Percentiles rank a stretch among this genome's conserved stretches.
phyloP scores from a whole-genome alignment of 1,140 invertebrate genomes.

The Lepidurus arcticus region DNA sequence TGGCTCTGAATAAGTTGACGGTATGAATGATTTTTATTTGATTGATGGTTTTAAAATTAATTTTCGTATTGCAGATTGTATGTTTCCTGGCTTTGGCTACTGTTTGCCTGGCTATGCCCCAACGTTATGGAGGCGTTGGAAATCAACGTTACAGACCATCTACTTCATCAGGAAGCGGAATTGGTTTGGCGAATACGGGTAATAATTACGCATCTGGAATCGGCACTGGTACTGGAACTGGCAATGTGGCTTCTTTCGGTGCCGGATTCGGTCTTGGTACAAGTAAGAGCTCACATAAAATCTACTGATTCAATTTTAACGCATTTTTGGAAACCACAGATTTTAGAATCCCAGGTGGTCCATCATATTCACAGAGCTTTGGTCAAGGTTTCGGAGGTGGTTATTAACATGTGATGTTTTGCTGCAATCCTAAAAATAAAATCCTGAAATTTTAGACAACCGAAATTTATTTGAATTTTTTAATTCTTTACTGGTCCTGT shows the following conservation, averaged over 20 bases:
- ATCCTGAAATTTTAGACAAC: too few species aligned
- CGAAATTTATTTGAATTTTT: too few species aligned
- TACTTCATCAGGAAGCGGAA: neutral
- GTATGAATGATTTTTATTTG: neutral
- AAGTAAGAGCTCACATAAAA: neutral
- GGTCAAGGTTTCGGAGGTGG: constrained; percentile 1
- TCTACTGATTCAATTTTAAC: neutral
- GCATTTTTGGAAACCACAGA: neutral
- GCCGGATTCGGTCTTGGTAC: neutral
- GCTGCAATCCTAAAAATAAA: too few species aligned
- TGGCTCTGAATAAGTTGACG: neutral
- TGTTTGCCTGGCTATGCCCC: neutral
- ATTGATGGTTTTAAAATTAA: neutral
- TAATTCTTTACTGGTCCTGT: too few species aligned
- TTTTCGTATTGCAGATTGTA: neutral
- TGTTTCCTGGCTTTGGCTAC: neutral
- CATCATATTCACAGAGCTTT: neutral
- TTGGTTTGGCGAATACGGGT: neutral
- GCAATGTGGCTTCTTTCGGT: neutral
- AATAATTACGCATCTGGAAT: neutral
- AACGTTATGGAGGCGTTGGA: neutral
- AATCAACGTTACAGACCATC: neutral
- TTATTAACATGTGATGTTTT: neutral
- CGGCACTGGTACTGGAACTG: neutral
- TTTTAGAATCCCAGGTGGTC: neutral